A percentile compares a stretch with the other conserved stretches of the same genome.
These are phyloP conservation scores for Delichon dasypus DNA, from an alignment of 2,797 vertebrate species.

Conservation along the genomic window DNA sequence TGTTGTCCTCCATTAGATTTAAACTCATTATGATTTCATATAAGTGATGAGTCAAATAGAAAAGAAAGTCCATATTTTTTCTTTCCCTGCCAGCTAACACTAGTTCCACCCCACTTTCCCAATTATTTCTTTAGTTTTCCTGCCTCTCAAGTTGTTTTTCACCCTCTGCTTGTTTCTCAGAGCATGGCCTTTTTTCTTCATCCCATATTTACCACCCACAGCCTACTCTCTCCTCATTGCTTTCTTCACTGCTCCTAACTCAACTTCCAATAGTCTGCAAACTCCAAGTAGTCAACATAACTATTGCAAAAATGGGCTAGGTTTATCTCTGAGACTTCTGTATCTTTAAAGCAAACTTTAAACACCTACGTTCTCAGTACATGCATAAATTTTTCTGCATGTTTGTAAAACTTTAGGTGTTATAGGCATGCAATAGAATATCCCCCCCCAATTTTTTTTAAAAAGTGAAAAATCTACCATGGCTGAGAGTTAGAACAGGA, in stretches of 20 bases:
- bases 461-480: background rate
- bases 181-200: background rate
- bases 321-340: background rate
- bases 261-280: background rate
- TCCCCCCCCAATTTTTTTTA: background rate
- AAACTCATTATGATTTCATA: background rate
- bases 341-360: background rate
- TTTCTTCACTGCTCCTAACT: background rate
- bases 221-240: background rate
- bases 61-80: background rate
- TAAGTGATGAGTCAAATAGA: background rate
- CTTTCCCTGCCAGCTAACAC: conserved; percentile 7
- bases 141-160: background rate
- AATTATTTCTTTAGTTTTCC: background rate
- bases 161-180: background rate
- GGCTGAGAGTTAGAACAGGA: background rate
- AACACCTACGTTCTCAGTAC: background rate
- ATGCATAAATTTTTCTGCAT: background rate
- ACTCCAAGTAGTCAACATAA: background rate
- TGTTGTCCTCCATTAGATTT: background rate
- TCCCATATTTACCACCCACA: background rate
- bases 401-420: background rate
- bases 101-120: conserved; percentile 32
- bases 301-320: background rate
- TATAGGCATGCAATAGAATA: background rate